phyloP scores from a whole-genome alignment of 2,888 invertebrate species.

The Notocelia uddmanniana region DNA sequence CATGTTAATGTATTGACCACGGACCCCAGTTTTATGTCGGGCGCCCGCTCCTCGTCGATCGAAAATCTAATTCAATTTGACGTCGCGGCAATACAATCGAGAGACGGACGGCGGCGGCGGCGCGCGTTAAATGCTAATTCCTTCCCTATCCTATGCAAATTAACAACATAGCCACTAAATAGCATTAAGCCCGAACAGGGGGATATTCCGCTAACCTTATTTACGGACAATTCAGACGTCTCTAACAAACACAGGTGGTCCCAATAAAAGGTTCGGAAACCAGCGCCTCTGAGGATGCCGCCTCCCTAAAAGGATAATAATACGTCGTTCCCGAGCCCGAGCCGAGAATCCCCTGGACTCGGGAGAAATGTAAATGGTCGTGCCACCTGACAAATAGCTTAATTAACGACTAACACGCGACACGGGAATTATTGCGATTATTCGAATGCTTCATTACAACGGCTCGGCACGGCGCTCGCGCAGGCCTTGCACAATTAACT shows the following conservation, averaged over 20 bases:
- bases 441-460: constrained; percentile 66
- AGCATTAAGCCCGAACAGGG: constrained; percentile 72
- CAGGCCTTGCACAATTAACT: constrained; percentile 56
- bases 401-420: constrained; percentile 82
- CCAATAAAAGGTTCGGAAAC: constrained; percentile 81
- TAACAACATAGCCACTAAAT: constrained; percentile 75
- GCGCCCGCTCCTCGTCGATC: constrained; percentile 55
- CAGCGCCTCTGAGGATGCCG: constrained; percentile 77
- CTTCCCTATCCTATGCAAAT: constrained; percentile 76
- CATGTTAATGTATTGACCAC: constrained; percentile 72
- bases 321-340: constrained; percentile 80
- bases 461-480: constrained; percentile 49
- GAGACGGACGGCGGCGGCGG: constrained; percentile 60
- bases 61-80: constrained; percentile 64
- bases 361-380: constrained; percentile 82
- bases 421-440: constrained; percentile 75
- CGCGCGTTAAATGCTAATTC: constrained; percentile 78
- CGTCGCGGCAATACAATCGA: constrained; percentile 61
- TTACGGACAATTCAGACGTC: constrained; percentile 85
- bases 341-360: constrained; percentile 71
- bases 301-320: constrained; percentile 86
- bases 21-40: constrained; percentile 58
- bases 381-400: constrained; percentile 84
- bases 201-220: constrained; percentile 83
- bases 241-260: constrained; percentile 82